Base-by-base conservation (phyloP, 2,113 vertebrate genomes). In the Ginglymostoma cirratum region DNA sequence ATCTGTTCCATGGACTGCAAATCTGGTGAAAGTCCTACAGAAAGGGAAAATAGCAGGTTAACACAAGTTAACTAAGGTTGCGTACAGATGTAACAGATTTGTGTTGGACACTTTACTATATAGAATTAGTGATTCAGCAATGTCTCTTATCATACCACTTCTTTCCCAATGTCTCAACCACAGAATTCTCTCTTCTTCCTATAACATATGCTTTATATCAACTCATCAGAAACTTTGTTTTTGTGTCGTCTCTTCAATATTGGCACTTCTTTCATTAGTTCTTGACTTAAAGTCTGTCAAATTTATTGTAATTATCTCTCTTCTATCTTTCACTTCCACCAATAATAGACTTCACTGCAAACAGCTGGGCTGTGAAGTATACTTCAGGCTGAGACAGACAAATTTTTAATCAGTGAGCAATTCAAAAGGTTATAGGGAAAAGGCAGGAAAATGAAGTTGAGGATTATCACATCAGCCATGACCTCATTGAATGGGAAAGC, bases 1-100 rank as follows among this genome's bases (percentile, higher is more conserved):
- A 99, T 99, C 97, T 99, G 99, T 96, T 99, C 99, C 99, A 99
- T 99, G 96, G 98, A 99, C 96, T 99, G 99, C 80, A 99, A 98
- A 97, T 99, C 99, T 97, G 99, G 99, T 96, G 99, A 99, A 34
- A 99, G 97, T 61, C 99, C 99, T 99, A 96, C 17, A 96, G 96
- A 45, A 95, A 70, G 89, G 19, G 66, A 34, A 69, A 93, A 66
- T 8, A 61, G 55, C 15, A 90, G 87, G 34, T 90, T 61, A 4
- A n/a, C 6, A 34, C 17, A 38, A 27, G 76, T 85, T 24, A 85
- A 78, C 15, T 67, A 10, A 94, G 38, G 66, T 19, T 67, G 52
- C 38, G 14, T 70, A 19, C 24, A 21, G 17, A 94, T 70, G 1
- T 55, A 27, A 61, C 52, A 1, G n/a, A 69, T 21, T 1, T 70